Evolutionary conservation across 2,888 invertebrate species (phyloP).

Genomic region (Ceramica pisi): DNA sequence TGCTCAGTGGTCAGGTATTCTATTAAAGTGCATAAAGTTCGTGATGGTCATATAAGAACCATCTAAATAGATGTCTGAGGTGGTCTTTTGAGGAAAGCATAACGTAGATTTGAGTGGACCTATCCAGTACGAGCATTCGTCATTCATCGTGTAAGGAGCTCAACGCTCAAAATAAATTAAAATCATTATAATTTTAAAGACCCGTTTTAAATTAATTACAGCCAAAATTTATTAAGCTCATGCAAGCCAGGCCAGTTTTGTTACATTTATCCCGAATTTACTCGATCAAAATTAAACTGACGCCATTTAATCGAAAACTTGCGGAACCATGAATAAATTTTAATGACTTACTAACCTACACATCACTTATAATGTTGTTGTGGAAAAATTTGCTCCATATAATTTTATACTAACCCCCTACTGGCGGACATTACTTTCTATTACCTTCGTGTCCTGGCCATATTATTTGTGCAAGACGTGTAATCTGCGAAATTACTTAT

Average conservation of each 20-base stretch:
- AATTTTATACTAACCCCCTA: conserved; percentile 46
- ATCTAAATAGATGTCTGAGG: too few relatives aligned
- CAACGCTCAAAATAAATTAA: neutral
- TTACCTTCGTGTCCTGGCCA: conserved; percentile 59
- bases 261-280: neutral
- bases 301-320: conserved; percentile 3
- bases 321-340: conserved; percentile 28
- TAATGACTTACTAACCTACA: neutral
- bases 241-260: neutral
- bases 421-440: conserved; percentile 60
- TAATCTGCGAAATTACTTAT: conserved; percentile 59
- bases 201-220: neutral
- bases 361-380: conserved; percentile 13
- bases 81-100: too few relatives aligned
- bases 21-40: too few relatives aligned
- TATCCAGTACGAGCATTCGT: too few relatives aligned
- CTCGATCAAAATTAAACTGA: neutral
- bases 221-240: neutral
- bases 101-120: too few relatives aligned
- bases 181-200: neutral
- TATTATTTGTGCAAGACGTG: conserved; percentile 58
- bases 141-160: too few relatives aligned
- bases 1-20: too few relatives aligned
- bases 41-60: too few relatives aligned
- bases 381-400: conserved; percentile 47